Percentiles rank a stretch among this genome's conserved stretches.
These are phyloP conservation scores for Eulemur rufifrons DNA, from an alignment of 2,113 vertebrate genomes.

Conservation along the genomic window DNA sequence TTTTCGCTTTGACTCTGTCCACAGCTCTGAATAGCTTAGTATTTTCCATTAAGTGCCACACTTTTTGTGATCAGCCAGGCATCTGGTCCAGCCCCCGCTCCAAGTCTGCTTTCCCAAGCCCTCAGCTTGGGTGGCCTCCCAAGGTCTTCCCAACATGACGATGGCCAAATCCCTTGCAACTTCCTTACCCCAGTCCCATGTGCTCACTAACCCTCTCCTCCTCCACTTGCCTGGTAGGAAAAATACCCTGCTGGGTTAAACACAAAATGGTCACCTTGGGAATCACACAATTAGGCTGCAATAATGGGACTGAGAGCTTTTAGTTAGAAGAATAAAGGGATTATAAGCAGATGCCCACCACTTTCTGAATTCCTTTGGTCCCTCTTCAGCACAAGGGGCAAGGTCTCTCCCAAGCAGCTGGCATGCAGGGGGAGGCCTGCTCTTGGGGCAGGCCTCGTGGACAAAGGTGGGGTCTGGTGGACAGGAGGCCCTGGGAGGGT, in stretches of 20 bases:
- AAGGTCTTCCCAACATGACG: not conserved
- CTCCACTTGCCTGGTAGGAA: not conserved
- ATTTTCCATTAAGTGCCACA: not conserved
- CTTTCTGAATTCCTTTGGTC: not conserved
- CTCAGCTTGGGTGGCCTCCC: not conserved
- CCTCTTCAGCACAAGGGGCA: not conserved
- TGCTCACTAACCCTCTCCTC: not conserved
- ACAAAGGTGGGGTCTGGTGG: no score
- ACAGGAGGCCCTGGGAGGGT: fast-evolving
- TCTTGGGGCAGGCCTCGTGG: no score
- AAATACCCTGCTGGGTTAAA: not conserved
- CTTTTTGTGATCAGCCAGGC: not conserved
- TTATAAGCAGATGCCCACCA: not conserved
- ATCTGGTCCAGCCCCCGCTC: not conserved
- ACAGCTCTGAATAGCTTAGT: not conserved
- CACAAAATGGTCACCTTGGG: not conserved
- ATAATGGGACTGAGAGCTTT: not conserved
- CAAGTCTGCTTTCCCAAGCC: not conserved
- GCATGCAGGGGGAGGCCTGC: fast-evolving
- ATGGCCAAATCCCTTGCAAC: not conserved
- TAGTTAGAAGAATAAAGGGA: not conserved
- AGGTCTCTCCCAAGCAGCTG: not conserved
- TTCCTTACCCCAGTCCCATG: not conserved
- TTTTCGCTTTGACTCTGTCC: not conserved
- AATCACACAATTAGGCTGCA: not conserved